Base-by-base conservation (phyloP, 1,140 invertebrate species). In the Halictus rubicundus region DNA sequence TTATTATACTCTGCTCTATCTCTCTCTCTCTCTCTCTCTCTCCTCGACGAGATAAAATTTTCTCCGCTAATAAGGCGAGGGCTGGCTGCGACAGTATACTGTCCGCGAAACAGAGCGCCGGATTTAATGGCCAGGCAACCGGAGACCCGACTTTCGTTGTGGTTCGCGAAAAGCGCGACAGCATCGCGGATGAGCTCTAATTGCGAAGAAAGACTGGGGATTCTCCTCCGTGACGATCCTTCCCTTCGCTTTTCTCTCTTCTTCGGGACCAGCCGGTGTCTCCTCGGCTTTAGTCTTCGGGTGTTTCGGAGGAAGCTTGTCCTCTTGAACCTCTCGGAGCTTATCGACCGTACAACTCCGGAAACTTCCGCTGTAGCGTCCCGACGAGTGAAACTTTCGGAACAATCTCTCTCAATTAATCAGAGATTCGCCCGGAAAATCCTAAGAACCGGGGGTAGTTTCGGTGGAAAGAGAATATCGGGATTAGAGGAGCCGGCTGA, bases 371-470 rank as follows among this genome's bases (percentile, higher is more conserved):
- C 16, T 19, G 1, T 8, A 37, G 59, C 10, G 2, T 0, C 10
- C 8, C 60, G 7, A 19, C 14, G 7, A 32, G 9, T 19, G 21
- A 23, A 65, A 65, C 63, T 65, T 42, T 19, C 16, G 6, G 42
- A 16, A 16, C 23, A 7, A 25, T 42, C 59, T 21, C 59, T 21
- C 25, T 64, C 68, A 27, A 78, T 78, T 78, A 78, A 78, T 78
- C 59, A 72, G 27, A 46, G 57, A 19, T 12, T 10, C 2, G 66
- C 7, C 32, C 9, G 6, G 21, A 10, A 68, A 16, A 60, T 59
- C 39, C 39, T n/a, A n/a, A n/a, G n/a, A n/a, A 52, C 49, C 14
- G 10, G 14, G 25, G 27, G 14, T 9, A 2, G 21, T 16, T 12
- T 2, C 1, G 46, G n/a, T 1, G 75, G 70, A 54, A 71, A 61